Base-by-base conservation (phyloP, 1,140 invertebrate genomes). In the Araneus ventricosus region DNA sequence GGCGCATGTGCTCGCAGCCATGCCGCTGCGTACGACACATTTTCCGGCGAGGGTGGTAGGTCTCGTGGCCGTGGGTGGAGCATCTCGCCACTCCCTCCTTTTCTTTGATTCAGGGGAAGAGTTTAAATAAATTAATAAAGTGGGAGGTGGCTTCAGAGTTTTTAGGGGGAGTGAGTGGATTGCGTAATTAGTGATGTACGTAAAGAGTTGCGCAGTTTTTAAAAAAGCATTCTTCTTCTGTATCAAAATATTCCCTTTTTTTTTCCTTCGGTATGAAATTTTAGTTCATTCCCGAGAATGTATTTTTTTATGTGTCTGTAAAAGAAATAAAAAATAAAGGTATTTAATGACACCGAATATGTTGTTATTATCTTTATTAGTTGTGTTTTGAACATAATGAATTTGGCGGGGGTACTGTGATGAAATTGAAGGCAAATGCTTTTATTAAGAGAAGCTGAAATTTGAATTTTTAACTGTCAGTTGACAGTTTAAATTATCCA, bases 41-140 rank as follows among this genome's bases (percentile, higher is more conserved):
- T 52, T 45, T 84, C 30, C 79, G 79, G 79, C 34, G 57, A 61
- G 57, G 57, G 84, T 61, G 57, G 6, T 24, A 57, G 79, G 37
- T 45, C 41, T n/a, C 52, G 89, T 30, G 67, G 41, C 34, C 27
- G 89, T 63, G 67, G 89, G 89, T 57, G 89, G 89, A 57, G 89
- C 59, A 7, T 79, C 34, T 30, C 86, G 34, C 57, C 61, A n/a
- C 61, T 45, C 61, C 61, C 30, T 17, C 41, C 61, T 24, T 86
- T 57, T 30, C 37, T 70, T 70, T 79, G 37, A 63, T 91, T 67
- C 22, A 59, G 84, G 52, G 52, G 52, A 22, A 34, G 39, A 88
- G 14, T 91, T 91, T 84, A 91, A 91, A 91, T 91, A 91, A 82
- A 91, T 91, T 91, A 91, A 91, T 79, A 63, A 90, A 84, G 30